phyloP scores from a whole-genome alignment of 2,797 vertebrate species.

The Nyctalus aviator region DNA sequence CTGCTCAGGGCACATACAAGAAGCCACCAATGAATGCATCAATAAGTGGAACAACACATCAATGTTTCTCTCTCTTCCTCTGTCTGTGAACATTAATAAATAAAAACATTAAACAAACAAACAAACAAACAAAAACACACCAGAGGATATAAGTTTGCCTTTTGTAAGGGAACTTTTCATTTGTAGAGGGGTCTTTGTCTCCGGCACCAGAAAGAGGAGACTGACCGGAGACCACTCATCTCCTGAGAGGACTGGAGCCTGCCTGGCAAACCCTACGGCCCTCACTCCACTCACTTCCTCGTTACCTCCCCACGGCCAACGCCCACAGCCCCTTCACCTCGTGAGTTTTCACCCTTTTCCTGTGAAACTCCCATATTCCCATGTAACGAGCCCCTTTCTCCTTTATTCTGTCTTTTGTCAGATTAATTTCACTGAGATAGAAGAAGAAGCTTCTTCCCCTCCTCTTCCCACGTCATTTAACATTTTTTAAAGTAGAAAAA shows the following conservation, averaged over 20 bases:
- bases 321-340: background rate
- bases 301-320: background rate
- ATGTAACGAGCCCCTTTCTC: background rate
- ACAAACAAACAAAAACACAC: too few relatives aligned
- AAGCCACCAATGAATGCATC: background rate
- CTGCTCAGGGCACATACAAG: background rate
- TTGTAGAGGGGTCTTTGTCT: background rate
- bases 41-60: background rate
- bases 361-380: background rate
- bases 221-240: background rate
- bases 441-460: background rate
- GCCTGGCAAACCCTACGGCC: background rate
- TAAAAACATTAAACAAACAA: background rate
- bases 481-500: background rate
- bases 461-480: background rate
- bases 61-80: background rate
- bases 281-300: background rate
- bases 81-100: background rate
- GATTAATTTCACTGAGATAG: background rate
- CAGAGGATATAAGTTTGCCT: background rate
- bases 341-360: background rate
- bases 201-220: background rate
- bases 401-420: background rate
- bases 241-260: background rate
- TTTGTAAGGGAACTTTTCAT: slow-evolving; percentile 4